Conservation (phyloP, 1,140 invertebrate genomes). For the Dendrolimus kikuchii region DNA sequence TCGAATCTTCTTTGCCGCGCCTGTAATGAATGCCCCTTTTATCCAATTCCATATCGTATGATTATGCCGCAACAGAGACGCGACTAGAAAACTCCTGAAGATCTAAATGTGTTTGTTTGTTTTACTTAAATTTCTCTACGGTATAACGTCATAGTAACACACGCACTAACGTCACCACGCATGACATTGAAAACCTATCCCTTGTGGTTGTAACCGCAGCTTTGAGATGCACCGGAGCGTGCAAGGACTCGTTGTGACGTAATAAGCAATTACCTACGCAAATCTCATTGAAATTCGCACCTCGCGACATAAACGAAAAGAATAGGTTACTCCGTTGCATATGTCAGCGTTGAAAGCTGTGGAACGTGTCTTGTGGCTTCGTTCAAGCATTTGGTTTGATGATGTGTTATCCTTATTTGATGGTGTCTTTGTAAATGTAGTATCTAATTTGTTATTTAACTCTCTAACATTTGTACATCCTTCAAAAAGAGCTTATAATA, state of each 20-base stretch:
- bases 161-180: constrained; percentile 27
- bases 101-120: too few relatives aligned
- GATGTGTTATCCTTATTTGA: too few relatives aligned
- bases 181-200: constrained; percentile 54
- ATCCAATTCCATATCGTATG: too few relatives aligned
- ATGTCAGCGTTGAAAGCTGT: constrained; percentile 2
- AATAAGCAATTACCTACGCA: constrained; percentile 22
- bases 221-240: constrained; percentile 53
- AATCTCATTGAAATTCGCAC: constrained; percentile 12
- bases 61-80: too few relatives aligned
- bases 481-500: too few relatives aligned
- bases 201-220: constrained; percentile 53
- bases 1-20: too few relatives aligned
- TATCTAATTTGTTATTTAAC: too few relatives aligned
- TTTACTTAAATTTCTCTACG: constrained; percentile 1
- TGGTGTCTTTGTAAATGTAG: too few relatives aligned
- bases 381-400: neutral
- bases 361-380: neutral
- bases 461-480: too few relatives aligned
- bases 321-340: constrained; percentile 11
- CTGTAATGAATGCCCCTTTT: too few relatives aligned
- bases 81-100: too few relatives aligned
- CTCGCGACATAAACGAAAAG: constrained; percentile 14
- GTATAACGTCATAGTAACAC: constrained; percentile 28
- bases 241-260: constrained; percentile 50